Evolutionary conservation across 2,888 invertebrate genomes (phyloP).

Genomic region (Strigamia crassipes): DNA sequence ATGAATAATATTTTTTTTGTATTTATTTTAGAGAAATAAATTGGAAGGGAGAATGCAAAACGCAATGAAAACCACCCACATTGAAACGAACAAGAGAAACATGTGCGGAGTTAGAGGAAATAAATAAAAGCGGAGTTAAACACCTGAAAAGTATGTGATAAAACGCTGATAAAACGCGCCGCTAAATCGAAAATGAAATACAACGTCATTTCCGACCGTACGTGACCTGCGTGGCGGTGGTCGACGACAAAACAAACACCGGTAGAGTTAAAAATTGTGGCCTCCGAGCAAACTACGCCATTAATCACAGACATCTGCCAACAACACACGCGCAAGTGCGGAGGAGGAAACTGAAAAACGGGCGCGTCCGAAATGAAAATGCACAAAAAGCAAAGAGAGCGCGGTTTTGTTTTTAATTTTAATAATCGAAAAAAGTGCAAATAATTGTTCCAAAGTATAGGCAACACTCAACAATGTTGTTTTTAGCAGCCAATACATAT

Average conservation of each 20-base stretch:
- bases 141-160: background rate
- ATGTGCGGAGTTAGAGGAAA: background rate
- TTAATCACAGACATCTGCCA: constrained; percentile 27
- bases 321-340: constrained; percentile 3
- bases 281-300: background rate
- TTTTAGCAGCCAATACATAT: no score
- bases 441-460: background rate
- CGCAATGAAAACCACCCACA: background rate
- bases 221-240: background rate
- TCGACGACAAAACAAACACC: constrained; percentile 13
- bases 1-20: no score
- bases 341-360: background rate
- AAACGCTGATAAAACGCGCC: background rate
- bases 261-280: constrained; percentile 14
- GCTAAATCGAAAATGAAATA: constrained; percentile 20
- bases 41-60: no score
- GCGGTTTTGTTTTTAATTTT: background rate
- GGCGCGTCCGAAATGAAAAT: background rate
- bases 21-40: no score
- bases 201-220: background rate
- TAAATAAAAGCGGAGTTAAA: background rate
- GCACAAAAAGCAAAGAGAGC: background rate
- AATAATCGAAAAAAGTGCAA: background rate
- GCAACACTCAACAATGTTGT: no score
- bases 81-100: background rate